Conservation (phyloP, 2,113 vertebrate species). For the Sinocyclocheilus rhinocerous region DNA sequence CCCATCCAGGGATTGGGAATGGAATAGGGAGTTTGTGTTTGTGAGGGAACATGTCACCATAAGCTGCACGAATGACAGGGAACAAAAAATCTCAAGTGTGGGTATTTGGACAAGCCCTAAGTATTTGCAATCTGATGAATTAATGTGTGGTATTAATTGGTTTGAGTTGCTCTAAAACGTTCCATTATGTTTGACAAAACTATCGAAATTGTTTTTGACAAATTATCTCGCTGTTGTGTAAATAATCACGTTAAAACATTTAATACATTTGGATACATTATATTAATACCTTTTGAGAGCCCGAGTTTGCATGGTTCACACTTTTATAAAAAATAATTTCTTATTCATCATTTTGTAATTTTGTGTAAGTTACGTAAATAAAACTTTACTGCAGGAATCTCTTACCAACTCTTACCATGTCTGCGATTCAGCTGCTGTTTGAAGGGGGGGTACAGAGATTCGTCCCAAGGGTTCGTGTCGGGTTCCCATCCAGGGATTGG, state of each 20-base stretch:
- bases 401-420: constrained; percentile 56
- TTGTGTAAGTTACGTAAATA: not conserved
- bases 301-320: not conserved
- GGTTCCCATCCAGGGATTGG: constrained; percentile 74
- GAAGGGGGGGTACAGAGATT: constrained; percentile 85
- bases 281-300: not conserved
- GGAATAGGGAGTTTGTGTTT: constrained; percentile 74
- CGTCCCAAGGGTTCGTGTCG: constrained; percentile 87
- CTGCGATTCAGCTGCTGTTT: constrained; percentile 68
- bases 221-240: not conserved
- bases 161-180: not conserved
- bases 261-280: too few relatives aligned
- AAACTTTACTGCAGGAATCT: not conserved
- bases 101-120: too few relatives aligned
- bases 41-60: constrained; percentile 71
- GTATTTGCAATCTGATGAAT: not conserved
- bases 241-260: not conserved
- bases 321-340: not conserved
- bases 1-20: constrained; percentile 72
- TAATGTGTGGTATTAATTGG: not conserved
- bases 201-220: not conserved
- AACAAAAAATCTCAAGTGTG: not conserved
- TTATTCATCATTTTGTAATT: not conserved
- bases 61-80: constrained; percentile 62
- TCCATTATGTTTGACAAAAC: not conserved